Evolutionary conservation across 2,888 invertebrate species (phyloP).

Genomic region (Agrochola litura): DNA sequence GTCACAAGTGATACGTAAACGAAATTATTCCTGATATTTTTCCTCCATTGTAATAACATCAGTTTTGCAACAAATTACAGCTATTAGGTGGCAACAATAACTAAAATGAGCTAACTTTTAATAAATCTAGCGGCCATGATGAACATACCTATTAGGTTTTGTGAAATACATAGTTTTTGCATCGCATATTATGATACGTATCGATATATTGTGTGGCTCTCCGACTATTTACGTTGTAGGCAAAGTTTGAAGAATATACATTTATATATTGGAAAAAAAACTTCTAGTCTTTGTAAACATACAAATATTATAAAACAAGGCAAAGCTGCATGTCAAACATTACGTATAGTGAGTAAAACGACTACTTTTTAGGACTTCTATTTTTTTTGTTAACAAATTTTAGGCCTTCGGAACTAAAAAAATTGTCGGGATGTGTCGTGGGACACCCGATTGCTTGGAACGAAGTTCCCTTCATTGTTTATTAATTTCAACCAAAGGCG

Average conservation of each 20-base stretch:
- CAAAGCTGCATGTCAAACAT: too few relatives aligned
- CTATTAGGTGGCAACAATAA: conserved; percentile 57
- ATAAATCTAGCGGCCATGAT: conserved; percentile 59
- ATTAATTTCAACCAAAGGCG: too few relatives aligned
- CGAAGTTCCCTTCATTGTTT: too few relatives aligned
- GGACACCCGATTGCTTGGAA: too few relatives aligned
- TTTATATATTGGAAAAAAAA: too few relatives aligned
- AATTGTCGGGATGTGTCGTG: too few relatives aligned
- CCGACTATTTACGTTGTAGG: conserved; percentile 58
- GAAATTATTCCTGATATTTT: conserved; percentile 13
- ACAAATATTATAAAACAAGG: too few relatives aligned
- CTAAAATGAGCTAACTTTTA: conserved; percentile 53
- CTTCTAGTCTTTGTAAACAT: too few relatives aligned
- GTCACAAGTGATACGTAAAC: neutral
- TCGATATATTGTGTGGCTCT: conserved; percentile 52
- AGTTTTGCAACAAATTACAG: conserved; percentile 41
- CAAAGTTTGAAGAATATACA: conserved; percentile 22
- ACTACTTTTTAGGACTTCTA: too few relatives aligned
- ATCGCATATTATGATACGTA: conserved; percentile 53
- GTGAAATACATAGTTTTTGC: conserved; percentile 59
- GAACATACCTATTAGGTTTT: conserved; percentile 51
- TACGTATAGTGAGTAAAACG: too few relatives aligned
- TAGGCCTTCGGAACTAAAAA: too few relatives aligned
- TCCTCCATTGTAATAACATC: conserved; percentile 23
- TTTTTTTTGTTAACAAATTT: too few relatives aligned